Evolutionary conservation across 2,797 vertebrate species (phyloP), one percentile per base, ranked within the genome.

Genomic region (Steatocranus sp.): DNA sequence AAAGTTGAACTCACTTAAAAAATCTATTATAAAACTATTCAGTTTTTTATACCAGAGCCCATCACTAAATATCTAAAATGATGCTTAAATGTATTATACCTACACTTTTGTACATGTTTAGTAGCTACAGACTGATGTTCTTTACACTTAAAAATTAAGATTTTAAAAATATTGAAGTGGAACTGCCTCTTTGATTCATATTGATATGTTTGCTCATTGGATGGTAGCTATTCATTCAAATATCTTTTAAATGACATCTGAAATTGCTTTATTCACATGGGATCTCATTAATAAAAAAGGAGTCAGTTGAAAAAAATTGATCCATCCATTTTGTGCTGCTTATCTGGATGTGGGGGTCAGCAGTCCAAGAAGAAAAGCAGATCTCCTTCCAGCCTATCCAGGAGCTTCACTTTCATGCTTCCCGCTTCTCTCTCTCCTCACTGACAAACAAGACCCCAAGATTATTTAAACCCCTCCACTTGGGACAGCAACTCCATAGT

Each of bases 401-500:
- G 56, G 56, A 61, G 56, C 11, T 61, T 58, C 30, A n/a, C 17
- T 58, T 34, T 20, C 56, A 34, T 61, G 18, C 11, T 63, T 61
- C 32, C 25, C 0, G 5, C 14, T 30, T 20, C 34, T 12, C 11
- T 58, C 27, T 63, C 34, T 20, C 34, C 11, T 38, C 58, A 63
- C 58, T 3, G 32, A 20, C 18, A 36, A 36, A 36, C 11, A 2
- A 63, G 4, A 3, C 10, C 32, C 30, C 3, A 20, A 20, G 18
- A 63, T 0, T 38, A 63, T 36, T 63, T 20, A 36, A 63, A 36
- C 7, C 11, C 18, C 11, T 63, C 32, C 17, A 58, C 17, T 58
- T 34, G 0, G 0, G 56, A n/a, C 30, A 63, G 32, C 58, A 0
- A 36, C 58, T 63, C 18, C 1, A 0, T n/a, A 0, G 0, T 36